Base-by-base conservation (phyloP, 2,888 invertebrate species). In the Chrysina gloriosa region DNA sequence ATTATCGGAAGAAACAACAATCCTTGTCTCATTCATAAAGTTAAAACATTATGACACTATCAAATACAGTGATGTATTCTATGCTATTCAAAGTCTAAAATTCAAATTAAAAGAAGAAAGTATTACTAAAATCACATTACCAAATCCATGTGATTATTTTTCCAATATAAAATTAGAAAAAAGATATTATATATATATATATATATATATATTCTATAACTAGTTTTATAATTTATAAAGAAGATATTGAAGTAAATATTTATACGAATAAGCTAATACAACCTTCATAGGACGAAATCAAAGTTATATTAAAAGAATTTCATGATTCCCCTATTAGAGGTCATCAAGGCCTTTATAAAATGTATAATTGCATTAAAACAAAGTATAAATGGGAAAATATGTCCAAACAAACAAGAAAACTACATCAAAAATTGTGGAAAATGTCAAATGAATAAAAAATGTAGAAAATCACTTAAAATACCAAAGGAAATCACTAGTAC, bases 401-500 rank as follows among this genome's bases (percentile, higher is more conserved):
- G 71, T 65, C 45, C n/a, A 42, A 23, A 9, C 65, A 71, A 16
- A 69, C 69, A 16, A 52, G 39, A 48, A n/a, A 67, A 68, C 23
- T 67, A 66, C 25, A 54, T 72, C 11, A 65, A 68, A 48, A 65
- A 50, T 7, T 71, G 67, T 36, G 39, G 67, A 34, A 70, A 71
- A 4, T 77, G 75, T 69, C 75, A 77, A 67, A 58, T 47, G 61
- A 75, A 72, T 63, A 79, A 79, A 73, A 71, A 54, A 0, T 61
- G 56, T 23, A 19, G 69, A 4, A 70, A 72, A 63, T 66, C 68
- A 39, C 45, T 58, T 48, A 75, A 71, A 70, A 58, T 71, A n/a
- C 79, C 80, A 0, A 75, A 80, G 75, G 74, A 77, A 72, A 76
- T 78, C 11, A 79, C 77, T 14, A 73, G 76, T 11, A 78, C 77